These are phyloP conservation scores for Sitodiplosis mosellana DNA, from an alignment of 1,140 invertebrate genomes.

Conservation along the genomic window DNA sequence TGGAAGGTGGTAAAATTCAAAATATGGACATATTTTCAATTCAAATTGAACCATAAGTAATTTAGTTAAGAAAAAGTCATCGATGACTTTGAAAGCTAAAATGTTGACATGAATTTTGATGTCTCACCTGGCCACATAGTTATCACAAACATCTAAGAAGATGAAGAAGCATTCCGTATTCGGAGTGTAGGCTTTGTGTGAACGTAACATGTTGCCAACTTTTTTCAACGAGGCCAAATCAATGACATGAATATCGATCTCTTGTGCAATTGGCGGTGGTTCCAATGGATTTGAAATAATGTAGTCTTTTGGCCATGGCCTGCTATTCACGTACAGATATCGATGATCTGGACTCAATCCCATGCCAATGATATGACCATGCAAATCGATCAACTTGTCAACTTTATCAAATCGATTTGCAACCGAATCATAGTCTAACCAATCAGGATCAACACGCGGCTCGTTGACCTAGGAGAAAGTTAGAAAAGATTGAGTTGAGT, in stretches of 20 bases:
- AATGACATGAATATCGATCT: constrained; percentile 81
- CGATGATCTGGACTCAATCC: constrained; percentile 68
- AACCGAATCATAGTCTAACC: constrained; percentile 48
- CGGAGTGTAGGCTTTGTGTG: constrained; percentile 71
- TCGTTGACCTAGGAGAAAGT: constrained; percentile 12
- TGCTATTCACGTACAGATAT: constrained; percentile 72
- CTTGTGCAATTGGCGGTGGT: constrained; percentile 76
- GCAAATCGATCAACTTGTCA: constrained; percentile 70
- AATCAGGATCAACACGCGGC: constrained; percentile 37
- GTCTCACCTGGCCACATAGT: constrained; percentile 67
- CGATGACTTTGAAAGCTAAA: too few species aligned
- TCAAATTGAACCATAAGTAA: constrained; percentile 1
- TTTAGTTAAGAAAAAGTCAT: too few species aligned
- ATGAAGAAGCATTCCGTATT: constrained; percentile 83
- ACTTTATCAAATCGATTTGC: constrained; percentile 56
- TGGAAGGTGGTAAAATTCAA: constrained; percentile 5
- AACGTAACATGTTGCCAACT: constrained; percentile 64
- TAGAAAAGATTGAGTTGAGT: too few species aligned
- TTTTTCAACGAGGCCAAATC: constrained; percentile 59
- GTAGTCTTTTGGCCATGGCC: constrained; percentile 69
- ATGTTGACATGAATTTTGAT: too few species aligned
- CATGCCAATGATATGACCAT: constrained; percentile 83
- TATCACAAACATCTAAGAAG: constrained; percentile 67
- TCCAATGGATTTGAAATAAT: constrained; percentile 57
- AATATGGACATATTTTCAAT: too few species aligned